These are phyloP conservation scores for Phytoseiulus persimilis DNA, from an alignment of 2,888 invertebrate species.

Conservation along the genomic window DNA sequence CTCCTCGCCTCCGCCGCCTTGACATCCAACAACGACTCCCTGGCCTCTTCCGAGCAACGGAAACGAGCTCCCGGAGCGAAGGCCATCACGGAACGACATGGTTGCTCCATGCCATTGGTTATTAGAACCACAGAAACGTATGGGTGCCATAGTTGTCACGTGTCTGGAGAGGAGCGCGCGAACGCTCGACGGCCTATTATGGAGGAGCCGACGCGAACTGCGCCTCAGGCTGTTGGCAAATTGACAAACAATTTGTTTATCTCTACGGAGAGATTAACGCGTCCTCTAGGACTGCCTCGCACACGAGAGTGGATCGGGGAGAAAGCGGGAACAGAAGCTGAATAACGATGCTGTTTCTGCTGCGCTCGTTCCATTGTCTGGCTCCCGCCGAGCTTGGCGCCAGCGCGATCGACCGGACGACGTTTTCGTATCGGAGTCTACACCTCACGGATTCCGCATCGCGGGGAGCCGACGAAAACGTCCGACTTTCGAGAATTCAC, in stretches of 20 bases:
- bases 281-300: neutral
- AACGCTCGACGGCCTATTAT: neutral
- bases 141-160: neutral
- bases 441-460: no score
- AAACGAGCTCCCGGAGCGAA: neutral
- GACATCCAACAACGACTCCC: no score
- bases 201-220: neutral
- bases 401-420: neutral
- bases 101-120: neutral
- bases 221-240: neutral
- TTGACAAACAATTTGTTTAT: slow-evolving; percentile 36
- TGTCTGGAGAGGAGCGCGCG: neutral
- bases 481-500: no score
- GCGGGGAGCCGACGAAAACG: no score
- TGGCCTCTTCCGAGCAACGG: no score
- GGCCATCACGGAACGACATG: neutral
- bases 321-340: neutral
- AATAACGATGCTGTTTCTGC: neutral
- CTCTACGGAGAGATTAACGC: slow-evolving; percentile 22
- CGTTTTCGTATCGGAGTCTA: neutral
- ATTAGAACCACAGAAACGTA: no score
- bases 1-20: neutral
- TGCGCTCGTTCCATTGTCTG: neutral
- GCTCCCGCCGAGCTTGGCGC: neutral
- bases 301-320: neutral